Conservation (phyloP, 2,888 invertebrate genomes). For the Cerastis rubricosa region DNA sequence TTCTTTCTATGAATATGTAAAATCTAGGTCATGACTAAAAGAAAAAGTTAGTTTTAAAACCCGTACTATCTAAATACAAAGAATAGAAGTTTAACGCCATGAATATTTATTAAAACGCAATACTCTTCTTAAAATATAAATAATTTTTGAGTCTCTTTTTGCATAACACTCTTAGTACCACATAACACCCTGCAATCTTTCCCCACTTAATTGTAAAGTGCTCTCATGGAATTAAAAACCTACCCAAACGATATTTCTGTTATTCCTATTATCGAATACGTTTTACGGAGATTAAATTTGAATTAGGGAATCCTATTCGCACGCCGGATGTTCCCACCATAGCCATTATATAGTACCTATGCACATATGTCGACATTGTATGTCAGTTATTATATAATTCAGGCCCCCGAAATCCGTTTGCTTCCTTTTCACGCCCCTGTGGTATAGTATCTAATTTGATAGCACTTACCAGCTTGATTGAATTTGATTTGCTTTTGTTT, state of each 20-base stretch:
- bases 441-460: slow-evolving; percentile 17
- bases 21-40: background rate
- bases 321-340: slow-evolving; percentile 4
- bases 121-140: background rate
- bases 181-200: slow-evolving; percentile 14
- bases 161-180: background rate
- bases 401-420: slow-evolving; percentile 22
- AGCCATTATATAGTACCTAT: background rate
- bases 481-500: slow-evolving; percentile 34
- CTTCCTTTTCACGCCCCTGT: slow-evolving; percentile 17
- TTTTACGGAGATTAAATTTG: slow-evolving; percentile 42
- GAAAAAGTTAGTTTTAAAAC: background rate
- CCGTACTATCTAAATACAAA: background rate
- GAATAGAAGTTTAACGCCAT: background rate
- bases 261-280: slow-evolving; percentile 21
- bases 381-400: slow-evolving; percentile 9
- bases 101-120: no score
- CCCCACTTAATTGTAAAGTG: slow-evolving; percentile 18
- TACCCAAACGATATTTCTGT: background rate
- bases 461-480: slow-evolving; percentile 10
- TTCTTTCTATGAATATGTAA: background rate
- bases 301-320: slow-evolving; percentile 39
- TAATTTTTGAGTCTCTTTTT: background rate
- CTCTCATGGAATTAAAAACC: slow-evolving; percentile 26
- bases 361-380: background rate